Evolutionary conservation across 2,888 invertebrate genomes (phyloP).

Genomic region (Sinodicranocentrus sp.): DNA sequence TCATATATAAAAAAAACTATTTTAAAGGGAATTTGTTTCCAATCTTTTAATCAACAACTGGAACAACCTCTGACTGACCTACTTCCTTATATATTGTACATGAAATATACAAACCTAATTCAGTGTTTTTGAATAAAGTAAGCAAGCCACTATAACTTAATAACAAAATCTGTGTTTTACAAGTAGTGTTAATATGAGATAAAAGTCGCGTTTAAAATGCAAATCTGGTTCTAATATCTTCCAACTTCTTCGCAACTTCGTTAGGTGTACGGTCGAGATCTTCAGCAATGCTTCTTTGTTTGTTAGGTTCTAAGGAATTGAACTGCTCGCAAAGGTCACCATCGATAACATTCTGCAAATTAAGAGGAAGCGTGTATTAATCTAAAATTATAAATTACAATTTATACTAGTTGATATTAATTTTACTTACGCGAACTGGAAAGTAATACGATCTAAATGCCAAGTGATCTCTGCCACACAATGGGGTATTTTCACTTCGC

Average conservation of each 20-base stretch:
- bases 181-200: constrained; percentile 7
- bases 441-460: constrained; percentile 98
- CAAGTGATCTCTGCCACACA: constrained; percentile 98
- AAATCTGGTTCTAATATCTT: constrained; percentile 98
- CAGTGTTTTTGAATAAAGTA: constrained; percentile 14
- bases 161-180: too few relatives aligned
- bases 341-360: constrained; percentile 96
- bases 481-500: constrained; percentile 96
- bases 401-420: too few relatives aligned
- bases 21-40: not conserved
- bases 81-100: constrained; percentile 51
- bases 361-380: too few relatives aligned
- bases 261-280: constrained; percentile 97
- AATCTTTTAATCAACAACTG: not conserved
- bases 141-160: not conserved
- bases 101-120: constrained; percentile 18
- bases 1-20: not conserved
- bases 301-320: constrained; percentile 94
- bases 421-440: constrained; percentile 89
- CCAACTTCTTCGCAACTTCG: constrained; percentile 98
- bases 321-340: constrained; percentile 99
- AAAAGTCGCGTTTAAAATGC: constrained; percentile 87
- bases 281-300: constrained; percentile 96
- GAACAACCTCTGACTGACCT: constrained; percentile 52
- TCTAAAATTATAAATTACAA: too few relatives aligned